Evolutionary conservation across 2,113 vertebrate species (phyloP).

Genomic region (Leptocoma aspasia): DNA sequence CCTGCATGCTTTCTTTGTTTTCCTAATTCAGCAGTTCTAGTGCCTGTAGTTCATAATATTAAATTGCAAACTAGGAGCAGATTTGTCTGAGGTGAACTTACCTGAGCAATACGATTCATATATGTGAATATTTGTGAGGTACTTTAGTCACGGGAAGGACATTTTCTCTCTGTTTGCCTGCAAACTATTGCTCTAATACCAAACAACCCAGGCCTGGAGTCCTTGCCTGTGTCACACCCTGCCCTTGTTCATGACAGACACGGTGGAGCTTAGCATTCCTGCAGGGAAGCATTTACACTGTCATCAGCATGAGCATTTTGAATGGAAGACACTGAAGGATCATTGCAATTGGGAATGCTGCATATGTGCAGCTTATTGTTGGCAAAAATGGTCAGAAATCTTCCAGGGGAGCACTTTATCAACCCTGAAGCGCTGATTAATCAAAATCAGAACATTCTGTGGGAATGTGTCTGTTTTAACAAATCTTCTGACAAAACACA

Average conservation of each 20-base stretch:
- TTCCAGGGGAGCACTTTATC: neutral
- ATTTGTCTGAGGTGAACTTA: neutral
- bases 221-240: neutral
- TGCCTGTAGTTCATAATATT: neutral
- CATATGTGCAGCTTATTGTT: neutral
- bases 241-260: neutral
- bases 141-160: neutral
- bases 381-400: neutral
- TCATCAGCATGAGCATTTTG: neutral
- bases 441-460: constrained; percentile 14
- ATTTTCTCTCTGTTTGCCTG: neutral
- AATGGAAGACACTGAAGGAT: neutral
- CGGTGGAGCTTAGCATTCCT: neutral
- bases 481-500: constrained; percentile 37
- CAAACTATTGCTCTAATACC: neutral
- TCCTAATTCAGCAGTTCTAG: neutral
- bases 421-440: neutral
- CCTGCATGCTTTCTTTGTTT: neutral
- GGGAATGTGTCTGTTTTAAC: constrained; percentile 14
- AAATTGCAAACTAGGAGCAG: neutral
- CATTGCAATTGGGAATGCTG: neutral
- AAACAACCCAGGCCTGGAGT: neutral
- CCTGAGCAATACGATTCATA: neutral
- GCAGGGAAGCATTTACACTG: neutral
- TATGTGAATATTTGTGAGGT: neutral